Percentiles rank a stretch among this genome's conserved stretches.
Conservation (phyloP, 2,888 invertebrate genomes). For the Eupithecia pulchellata region DNA sequence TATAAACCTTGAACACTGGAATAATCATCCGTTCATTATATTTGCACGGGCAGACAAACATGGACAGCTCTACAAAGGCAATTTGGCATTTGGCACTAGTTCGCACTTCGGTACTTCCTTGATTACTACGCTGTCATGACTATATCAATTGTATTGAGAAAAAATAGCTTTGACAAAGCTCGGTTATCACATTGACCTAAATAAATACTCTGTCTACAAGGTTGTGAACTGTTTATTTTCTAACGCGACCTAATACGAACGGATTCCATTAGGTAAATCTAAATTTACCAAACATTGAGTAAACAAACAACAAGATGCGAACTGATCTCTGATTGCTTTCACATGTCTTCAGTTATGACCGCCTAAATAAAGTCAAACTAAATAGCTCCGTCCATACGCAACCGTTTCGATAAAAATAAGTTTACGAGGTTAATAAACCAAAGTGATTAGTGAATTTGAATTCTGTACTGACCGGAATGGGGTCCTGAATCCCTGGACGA, state of each 20-base stretch:
- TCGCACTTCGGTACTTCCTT: constrained; percentile 20
- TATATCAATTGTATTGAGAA: constrained; percentile 24
- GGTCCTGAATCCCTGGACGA: constrained; percentile 83
- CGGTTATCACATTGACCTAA: constrained; percentile 83
- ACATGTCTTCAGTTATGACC: constrained; percentile 69
- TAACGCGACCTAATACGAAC: constrained; percentile 81
- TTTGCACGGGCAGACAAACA: constrained; percentile 26
- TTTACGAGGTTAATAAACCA: constrained; percentile 63
- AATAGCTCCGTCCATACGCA: constrained; percentile 57
- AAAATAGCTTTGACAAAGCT: constrained; percentile 66
- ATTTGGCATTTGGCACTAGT: constrained; percentile 36
- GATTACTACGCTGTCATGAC: constrained; percentile 20
- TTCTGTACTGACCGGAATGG: constrained; percentile 75
- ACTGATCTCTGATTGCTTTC: constrained; percentile 63
- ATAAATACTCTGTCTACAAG: constrained; percentile 77
- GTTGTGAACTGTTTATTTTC: constrained; percentile 81
- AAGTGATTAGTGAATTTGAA: constrained; percentile 47
- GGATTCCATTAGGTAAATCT: constrained; percentile 72
- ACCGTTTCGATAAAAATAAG: constrained; percentile 69
- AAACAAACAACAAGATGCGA: constrained; percentile 78
- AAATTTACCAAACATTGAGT: constrained; percentile 80
- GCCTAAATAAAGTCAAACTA: constrained; percentile 64
- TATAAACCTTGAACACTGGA: constrained; percentile 16
- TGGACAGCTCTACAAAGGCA: constrained; percentile 26
- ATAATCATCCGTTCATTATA: constrained; percentile 5